Evolutionary conservation across 2,113 vertebrate species (phyloP), one percentile per base, ranked within the genome.

Genomic region (Geococcyx californianus): DNA sequence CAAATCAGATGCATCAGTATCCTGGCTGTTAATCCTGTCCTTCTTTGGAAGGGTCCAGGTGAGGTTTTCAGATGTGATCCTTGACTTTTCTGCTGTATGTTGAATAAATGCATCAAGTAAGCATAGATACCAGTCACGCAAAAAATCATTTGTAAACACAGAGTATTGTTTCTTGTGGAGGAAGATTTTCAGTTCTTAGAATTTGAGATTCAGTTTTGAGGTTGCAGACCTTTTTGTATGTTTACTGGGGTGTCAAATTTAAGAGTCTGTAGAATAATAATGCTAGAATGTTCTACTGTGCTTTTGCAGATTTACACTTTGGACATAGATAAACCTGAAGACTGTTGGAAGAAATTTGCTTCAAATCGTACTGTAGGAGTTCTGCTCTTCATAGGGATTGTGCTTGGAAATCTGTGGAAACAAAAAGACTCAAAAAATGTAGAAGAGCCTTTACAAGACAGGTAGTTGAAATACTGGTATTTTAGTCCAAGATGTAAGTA

Each of bases 321-420:
- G 94, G 98, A 99, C 93, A 98, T 99, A 80, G 98, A 99, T 95
- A 98, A 97, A 84, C 98, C 99, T 25, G 99, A 99, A 80, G 98
- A 99, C 87, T 99, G 99, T 86, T 99, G 99, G 99, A 98, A 98
- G 92, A 99, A 99, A 82, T 99, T 99, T 94, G 96, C 97, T 58
- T 99, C 99, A 11, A 99, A 99, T 96, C 98, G 98, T 94, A 99
- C 98, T 78, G 54, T 99, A 29, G 99, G 99, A 85, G 94, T 99
- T 59, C 92, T 99, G 36, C 69, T 99, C 62, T 98, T 99, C 87
- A 60, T 98, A 74, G 99, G 99, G 38, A 99, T 99, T 89, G 92
- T 99, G 47, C 85, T 98, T 33, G 99, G 99, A 36, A 99, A 99
- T 91, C 95, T 99, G 36, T 98, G 98, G 98, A 99, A 99, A 96